phyloP scores from a whole-genome alignment of 2,888 invertebrate genomes.

The Apamea sordens region DNA sequence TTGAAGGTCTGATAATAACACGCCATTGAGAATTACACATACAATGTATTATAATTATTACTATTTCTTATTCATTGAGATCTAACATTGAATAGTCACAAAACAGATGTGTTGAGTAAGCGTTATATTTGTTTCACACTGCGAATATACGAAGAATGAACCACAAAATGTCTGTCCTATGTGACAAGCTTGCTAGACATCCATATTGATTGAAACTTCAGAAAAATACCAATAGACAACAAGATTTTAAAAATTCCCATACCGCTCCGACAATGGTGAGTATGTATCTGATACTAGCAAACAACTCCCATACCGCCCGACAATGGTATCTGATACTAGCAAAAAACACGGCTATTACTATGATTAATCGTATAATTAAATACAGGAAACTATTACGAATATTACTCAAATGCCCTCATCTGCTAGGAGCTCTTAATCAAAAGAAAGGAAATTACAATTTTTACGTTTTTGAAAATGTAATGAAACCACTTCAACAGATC shows the following conservation, averaged over 20 bases:
- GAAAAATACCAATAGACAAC: slow-evolving; percentile 61
- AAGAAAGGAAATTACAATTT: neutral
- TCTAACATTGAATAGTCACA: slow-evolving; percentile 68
- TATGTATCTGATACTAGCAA: slow-evolving; percentile 48
- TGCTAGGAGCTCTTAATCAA: slow-evolving; percentile 23
- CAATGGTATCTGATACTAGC: slow-evolving; percentile 37
- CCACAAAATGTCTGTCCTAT: slow-evolving; percentile 54
- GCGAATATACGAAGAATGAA: slow-evolving; percentile 63
- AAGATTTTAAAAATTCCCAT: slow-evolving; percentile 53
- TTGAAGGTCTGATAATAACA: slow-evolving; percentile 59
- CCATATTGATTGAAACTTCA: slow-evolving; percentile 51
- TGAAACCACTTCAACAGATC: slow-evolving; percentile 64
- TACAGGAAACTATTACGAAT: slow-evolving; percentile 43
- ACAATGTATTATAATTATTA: slow-evolving; percentile 57
- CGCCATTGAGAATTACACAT: slow-evolving; percentile 63
- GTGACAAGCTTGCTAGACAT: slow-evolving; percentile 65
- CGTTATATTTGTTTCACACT: slow-evolving; percentile 64
- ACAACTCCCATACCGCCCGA: slow-evolving; percentile 15
- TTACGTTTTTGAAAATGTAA: slow-evolving; percentile 32
- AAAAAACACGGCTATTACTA: slow-evolving; percentile 61
- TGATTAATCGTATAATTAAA: slow-evolving; percentile 47
- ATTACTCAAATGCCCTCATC: slow-evolving; percentile 35
- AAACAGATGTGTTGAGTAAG: slow-evolving; percentile 62
- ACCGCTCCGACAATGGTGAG: slow-evolving; percentile 17
- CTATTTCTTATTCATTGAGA: slow-evolving; percentile 69